phyloP scores from a whole-genome alignment of 2,797 vertebrate species.

The Delichon dasypus region DNA sequence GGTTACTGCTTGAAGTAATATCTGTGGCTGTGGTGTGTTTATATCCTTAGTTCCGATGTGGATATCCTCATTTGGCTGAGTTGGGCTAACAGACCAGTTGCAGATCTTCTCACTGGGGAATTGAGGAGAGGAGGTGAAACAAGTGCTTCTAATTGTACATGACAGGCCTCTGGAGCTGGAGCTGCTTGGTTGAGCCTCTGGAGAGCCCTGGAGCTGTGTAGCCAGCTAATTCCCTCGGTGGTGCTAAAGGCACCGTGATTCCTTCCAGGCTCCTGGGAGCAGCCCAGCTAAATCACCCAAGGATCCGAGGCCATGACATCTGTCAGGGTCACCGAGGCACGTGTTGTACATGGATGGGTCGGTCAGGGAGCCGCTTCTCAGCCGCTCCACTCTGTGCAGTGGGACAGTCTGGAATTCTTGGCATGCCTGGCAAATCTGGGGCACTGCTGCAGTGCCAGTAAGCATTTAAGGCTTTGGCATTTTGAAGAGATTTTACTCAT shows the following conservation, averaged over 20 bases:
- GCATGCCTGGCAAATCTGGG: background rate
- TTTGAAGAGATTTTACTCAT: background rate
- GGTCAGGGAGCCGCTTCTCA: background rate
- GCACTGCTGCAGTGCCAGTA: background rate
- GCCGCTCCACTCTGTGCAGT: rapidly evolving
- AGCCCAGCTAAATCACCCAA: background rate
- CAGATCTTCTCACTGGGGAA: background rate
- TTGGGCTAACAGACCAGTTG: background rate
- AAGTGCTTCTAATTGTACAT: background rate
- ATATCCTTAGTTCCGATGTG: rapidly evolving
- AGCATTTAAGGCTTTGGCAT: background rate
- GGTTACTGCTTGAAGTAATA: background rate
- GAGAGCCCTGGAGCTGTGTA: background rate
- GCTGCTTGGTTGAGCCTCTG: background rate
- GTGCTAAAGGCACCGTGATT: background rate
- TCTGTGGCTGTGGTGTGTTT: background rate
- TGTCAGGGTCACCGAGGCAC: background rate
- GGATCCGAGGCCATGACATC: background rate
- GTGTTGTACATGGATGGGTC: rapidly evolving
- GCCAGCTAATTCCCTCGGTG: background rate
- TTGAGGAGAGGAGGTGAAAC: background rate
- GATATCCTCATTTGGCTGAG: background rate
- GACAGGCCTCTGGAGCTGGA: background rate
- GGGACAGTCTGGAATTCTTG: background rate
- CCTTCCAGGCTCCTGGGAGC: background rate